Percentiles rank a stretch among this genome's conserved stretches.
Conservation (phyloP, 2,888 invertebrate genomes). For the Leptinotarsa peninsularis region DNA sequence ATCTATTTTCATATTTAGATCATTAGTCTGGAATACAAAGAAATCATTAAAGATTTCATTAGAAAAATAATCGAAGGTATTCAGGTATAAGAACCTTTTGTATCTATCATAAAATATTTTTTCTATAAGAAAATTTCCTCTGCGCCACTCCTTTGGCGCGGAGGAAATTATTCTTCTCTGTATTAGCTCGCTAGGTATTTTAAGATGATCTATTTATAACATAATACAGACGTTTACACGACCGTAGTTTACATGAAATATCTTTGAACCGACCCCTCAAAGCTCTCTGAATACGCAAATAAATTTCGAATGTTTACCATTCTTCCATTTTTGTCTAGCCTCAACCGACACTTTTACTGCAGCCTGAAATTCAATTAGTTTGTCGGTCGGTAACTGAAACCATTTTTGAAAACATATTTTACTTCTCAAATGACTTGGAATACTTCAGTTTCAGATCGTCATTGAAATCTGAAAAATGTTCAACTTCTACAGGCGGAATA, state of each 20-base stretch:
- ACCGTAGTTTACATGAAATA: conserved; percentile 11
- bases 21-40: too few relatives aligned
- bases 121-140: too few relatives aligned
- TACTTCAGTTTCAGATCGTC: too few relatives aligned
- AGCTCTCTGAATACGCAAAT: neutral
- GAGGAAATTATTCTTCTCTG: neutral
- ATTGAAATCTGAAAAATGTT: too few relatives aligned
- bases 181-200: conserved; percentile 7
- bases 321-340: conserved; percentile 4
- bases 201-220: conserved; percentile 12
- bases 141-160: neutral
- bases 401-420: neutral
- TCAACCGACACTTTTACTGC: neutral
- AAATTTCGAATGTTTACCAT: conserved; percentile 1
- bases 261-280: neutral
- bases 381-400: too few relatives aligned
- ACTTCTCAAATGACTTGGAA: too few relatives aligned
- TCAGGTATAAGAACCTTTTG: too few relatives aligned
- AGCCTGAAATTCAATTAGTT: neutral
- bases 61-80: too few relatives aligned
- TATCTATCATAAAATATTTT: too few relatives aligned
- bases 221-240: neutral
- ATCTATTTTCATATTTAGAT: too few relatives aligned
- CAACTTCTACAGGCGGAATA: too few relatives aligned
- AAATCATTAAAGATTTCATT: too few relatives aligned